Conservation (phyloP, 2,797 vertebrate species). For the Hylomyscus alleni region DNA sequence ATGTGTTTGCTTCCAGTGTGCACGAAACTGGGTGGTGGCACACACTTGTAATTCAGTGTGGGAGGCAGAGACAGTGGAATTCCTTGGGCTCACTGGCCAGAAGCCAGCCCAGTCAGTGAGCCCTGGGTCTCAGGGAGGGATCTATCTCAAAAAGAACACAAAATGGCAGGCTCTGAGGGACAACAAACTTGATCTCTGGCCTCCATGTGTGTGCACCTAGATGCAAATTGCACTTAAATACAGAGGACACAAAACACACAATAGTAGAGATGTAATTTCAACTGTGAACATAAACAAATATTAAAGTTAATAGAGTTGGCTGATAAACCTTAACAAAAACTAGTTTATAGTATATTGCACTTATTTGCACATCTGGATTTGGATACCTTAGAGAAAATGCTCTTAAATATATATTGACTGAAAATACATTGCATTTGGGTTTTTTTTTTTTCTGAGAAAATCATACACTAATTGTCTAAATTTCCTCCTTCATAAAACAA, state of each 20-base stretch:
- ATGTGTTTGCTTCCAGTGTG: background rate
- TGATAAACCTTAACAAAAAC: conserved; percentile 21
- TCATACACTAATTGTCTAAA: conserved; percentile 49
- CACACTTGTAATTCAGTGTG: background rate
- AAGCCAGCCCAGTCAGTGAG: background rate
- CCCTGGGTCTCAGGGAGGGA: background rate
- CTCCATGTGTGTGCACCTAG: background rate
- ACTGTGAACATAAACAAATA: conserved; percentile 48
- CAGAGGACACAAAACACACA: background rate
- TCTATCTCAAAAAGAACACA: background rate
- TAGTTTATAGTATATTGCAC: conserved; percentile 37
- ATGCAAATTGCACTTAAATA: background rate
- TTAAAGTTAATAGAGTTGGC: conserved; percentile 48
- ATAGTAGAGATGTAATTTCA: conserved; percentile 35
- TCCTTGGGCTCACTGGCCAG: background rate
- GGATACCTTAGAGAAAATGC: conserved; percentile 17
- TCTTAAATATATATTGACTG: conserved; percentile 49
- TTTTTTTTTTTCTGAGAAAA: background rate
- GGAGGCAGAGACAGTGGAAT: background rate
- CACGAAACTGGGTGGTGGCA: too few relatives aligned
- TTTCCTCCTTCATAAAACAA: background rate
- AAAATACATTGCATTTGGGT: conserved; percentile 21
- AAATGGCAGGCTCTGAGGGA: background rate
- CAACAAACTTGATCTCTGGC: background rate
- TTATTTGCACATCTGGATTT: conserved; percentile 54